These are phyloP conservation scores for Chloromyia formosa DNA, from an alignment of 2,888 invertebrate species.

Conservation along the genomic window DNA sequence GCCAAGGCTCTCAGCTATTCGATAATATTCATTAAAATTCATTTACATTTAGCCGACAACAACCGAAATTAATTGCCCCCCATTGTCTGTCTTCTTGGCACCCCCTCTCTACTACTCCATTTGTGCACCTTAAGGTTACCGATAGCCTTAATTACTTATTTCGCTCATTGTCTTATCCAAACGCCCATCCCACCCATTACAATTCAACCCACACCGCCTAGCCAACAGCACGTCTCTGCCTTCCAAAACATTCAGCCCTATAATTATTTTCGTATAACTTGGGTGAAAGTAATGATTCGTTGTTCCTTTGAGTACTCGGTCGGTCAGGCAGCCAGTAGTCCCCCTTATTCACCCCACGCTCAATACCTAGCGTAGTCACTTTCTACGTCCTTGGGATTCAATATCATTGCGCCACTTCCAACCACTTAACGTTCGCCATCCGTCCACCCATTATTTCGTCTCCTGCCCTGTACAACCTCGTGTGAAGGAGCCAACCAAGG, in stretches of 20 bases:
- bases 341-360: neutral
- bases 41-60: neutral
- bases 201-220: neutral
- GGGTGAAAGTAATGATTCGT: slow-evolving; percentile 35
- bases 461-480: neutral
- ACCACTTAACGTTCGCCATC: slow-evolving; percentile 46
- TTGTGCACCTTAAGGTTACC: slow-evolving; percentile 36
- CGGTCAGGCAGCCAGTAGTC: neutral
- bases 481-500: neutral
- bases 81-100: neutral
- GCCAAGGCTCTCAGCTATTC: no score
- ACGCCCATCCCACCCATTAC: neutral
- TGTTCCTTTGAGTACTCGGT: slow-evolving; percentile 13
- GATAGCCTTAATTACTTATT: slow-evolving; percentile 53
- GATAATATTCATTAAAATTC: no score
- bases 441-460: slow-evolving; percentile 21
- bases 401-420: slow-evolving; percentile 41
- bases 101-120: neutral
- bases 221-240: neutral
- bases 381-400: slow-evolving; percentile 38
- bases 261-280: slow-evolving; percentile 36
- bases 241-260: slow-evolving; percentile 30
- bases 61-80: neutral
- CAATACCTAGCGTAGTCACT: slow-evolving; percentile 12
- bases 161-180: slow-evolving; percentile 45